Percentiles rank a stretch among this genome's conserved stretches.
phyloP scores from a whole-genome alignment of 2,797 vertebrate genomes.

The Anguilla marmorata region DNA sequence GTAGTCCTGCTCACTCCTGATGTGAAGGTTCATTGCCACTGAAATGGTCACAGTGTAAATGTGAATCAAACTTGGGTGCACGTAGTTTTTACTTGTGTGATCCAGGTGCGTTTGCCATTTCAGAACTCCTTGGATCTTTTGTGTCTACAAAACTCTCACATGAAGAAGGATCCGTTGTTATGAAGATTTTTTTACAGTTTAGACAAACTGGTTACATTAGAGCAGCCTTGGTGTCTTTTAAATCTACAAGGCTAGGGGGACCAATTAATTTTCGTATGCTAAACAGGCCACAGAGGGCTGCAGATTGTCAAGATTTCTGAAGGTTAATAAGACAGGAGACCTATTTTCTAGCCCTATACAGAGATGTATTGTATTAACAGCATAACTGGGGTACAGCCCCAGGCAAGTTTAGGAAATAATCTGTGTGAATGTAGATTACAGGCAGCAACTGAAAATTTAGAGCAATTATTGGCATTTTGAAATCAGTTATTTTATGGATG shows the following conservation, averaged over 20 bases:
- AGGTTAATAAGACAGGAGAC: constrained; percentile 6
- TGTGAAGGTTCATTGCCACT: not conserved
- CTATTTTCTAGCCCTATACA: constrained; percentile 1
- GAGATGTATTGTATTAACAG: constrained; percentile 5
- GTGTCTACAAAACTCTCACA: not conserved
- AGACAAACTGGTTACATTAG: not conserved
- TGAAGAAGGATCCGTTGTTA: not conserved
- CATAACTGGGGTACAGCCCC: not conserved
- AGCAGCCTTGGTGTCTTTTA: not conserved
- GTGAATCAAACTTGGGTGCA: not conserved
- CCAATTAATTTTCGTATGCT: not conserved
- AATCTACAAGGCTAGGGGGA: not conserved
- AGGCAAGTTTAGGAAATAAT: not conserved
- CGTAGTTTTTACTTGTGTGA: not conserved
- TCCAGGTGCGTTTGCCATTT: not conserved
- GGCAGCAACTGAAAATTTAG: not conserved
- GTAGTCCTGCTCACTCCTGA: not conserved
- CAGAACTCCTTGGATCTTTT: not conserved
- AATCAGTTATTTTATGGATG: not conserved
- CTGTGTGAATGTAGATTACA: not conserved
- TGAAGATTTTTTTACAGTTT: not conserved
- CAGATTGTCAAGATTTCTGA: constrained; percentile 4
- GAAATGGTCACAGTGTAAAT: not conserved
- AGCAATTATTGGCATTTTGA: not conserved
- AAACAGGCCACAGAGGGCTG: not conserved